Conservation (phyloP, 2,797 vertebrate species). For the Sebastes oblongus region DNA sequence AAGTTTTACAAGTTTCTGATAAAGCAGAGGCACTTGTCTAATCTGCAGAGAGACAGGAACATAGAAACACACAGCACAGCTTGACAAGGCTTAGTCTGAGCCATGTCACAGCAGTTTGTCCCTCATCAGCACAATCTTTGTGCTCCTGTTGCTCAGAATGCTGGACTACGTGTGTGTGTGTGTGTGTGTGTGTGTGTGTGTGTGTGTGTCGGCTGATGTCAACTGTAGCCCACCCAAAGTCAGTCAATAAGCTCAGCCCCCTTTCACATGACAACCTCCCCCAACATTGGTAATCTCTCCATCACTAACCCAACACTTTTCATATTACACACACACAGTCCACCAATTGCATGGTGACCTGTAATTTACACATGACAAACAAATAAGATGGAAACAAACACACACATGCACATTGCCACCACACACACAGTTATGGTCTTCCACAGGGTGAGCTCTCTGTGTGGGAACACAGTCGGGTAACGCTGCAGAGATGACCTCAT, state of each 20-base stretch:
- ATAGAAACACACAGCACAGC: slow-evolving; percentile 30
- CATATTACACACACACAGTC: background rate
- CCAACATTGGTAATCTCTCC: slow-evolving; percentile 21
- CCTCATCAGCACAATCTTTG: slow-evolving; percentile 69
- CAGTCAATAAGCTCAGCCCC: slow-evolving; percentile 47
- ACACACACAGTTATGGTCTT: background rate
- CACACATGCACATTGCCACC: background rate
- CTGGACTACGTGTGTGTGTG: background rate
- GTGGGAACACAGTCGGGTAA: slow-evolving; percentile 52
- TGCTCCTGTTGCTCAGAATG: slow-evolving; percentile 54
- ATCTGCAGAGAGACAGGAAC: slow-evolving; percentile 37
- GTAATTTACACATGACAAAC: background rate
- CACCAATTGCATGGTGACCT: background rate
- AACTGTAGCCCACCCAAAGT: slow-evolving; percentile 56
- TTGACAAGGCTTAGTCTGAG: slow-evolving; percentile 54
- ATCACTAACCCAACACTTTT: slow-evolving; percentile 9
- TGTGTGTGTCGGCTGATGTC: slow-evolving; percentile 18
- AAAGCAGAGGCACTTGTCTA: slow-evolving; percentile 5
- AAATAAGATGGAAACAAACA: background rate
- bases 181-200: slow-evolving; percentile 1
- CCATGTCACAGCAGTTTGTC: slow-evolving; percentile 42
- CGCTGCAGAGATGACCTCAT: slow-evolving; percentile 61
- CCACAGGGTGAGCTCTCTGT: background rate
- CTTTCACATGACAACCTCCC: slow-evolving; percentile 15
- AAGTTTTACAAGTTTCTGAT: background rate